Percentiles rank a stretch among this genome's conserved stretches.
phyloP scores from a whole-genome alignment of 2,888 invertebrate genomes.

The Hesperia comma region DNA sequence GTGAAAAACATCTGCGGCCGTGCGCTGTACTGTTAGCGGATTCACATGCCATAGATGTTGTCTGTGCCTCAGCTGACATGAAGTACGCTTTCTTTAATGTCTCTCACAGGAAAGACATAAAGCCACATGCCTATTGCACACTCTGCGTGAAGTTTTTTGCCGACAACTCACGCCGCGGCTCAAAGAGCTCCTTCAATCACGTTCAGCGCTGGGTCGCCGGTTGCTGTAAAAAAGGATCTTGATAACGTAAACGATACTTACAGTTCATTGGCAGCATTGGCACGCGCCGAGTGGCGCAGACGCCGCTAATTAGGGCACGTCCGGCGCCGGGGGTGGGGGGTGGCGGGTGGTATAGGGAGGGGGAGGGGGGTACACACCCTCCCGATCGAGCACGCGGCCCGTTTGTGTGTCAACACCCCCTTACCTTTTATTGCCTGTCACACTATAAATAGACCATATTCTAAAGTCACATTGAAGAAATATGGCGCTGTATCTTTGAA shows the following conservation, averaged over 20 bases:
- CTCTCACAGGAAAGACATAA: no score
- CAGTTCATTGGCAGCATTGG: slow-evolving; percentile 5
- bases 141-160: not conserved
- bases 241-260: slow-evolving; percentile 1
- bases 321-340: slow-evolving; percentile 9
- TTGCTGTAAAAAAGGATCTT: not conserved
- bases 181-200: not conserved
- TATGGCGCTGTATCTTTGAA: no score
- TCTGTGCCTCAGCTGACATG: no score
- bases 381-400: not conserved
- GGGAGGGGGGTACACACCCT: not conserved
- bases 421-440: not conserved
- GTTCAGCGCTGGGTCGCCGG: not conserved
- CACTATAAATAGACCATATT: not conserved
- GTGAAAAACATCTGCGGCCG: not conserved
- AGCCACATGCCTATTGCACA: no score
- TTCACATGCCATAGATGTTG: no score
- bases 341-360: no score
- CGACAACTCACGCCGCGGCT: not conserved
- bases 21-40: slow-evolving; percentile 6
- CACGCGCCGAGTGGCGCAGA: slow-evolving; percentile 12
- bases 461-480: not conserved
- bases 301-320: slow-evolving; percentile 21
- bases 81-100: no score
- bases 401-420: not conserved